Base-by-base conservation (phyloP, 2,113 vertebrate genomes). In the Scopus umbretta region DNA sequence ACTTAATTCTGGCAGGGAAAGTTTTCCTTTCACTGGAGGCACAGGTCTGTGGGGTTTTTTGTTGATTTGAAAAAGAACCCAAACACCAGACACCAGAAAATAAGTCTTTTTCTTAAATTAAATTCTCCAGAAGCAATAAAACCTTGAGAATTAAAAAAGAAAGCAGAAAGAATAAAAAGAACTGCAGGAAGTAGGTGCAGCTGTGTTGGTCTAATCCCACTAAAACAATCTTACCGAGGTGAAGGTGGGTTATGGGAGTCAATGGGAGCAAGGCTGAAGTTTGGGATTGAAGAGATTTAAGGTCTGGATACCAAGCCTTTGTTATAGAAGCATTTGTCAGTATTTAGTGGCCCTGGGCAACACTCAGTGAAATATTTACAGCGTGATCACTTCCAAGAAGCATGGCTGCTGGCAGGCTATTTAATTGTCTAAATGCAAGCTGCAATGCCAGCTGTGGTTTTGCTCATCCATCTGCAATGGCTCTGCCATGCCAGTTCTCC, bases 331-430 rank as follows among this genome's bases (percentile, higher is more conserved):
- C 53, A n/a, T 93, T 96, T 96, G 76, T 82, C 50, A 82, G 76
- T 62, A 40, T 89, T 87, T 82, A 83, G 70, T 73, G 88, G 66
- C 94, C 86, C 19, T 1, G 56, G 76, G 95, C 94, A 92, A 72
- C 73, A 84, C 83, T 79, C 72, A 16, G 91, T 96, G 92, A 92
- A 95, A 96, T 95, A 93, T 96, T 96, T 91, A 92, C 16, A 2
- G 86, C 67, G 10, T 13, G 25, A 36, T 56, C 56, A 25, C 73
- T 94, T 96, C 88, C 95, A 95, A 93, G 94, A 85, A 92, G 62
- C 11, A 16, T 68, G 86, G 91, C 91, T 79, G 52, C 95, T 95
- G 97, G 95, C 94, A 84, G 83, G 86, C 49, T 74, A 19, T 89
- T 81, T 61, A 65, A 84, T 81, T 92, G 92, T 94, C 82, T 84